Evolutionary conservation across 2,113 vertebrate species (phyloP).

Genomic region (Rhea americana): DNA sequence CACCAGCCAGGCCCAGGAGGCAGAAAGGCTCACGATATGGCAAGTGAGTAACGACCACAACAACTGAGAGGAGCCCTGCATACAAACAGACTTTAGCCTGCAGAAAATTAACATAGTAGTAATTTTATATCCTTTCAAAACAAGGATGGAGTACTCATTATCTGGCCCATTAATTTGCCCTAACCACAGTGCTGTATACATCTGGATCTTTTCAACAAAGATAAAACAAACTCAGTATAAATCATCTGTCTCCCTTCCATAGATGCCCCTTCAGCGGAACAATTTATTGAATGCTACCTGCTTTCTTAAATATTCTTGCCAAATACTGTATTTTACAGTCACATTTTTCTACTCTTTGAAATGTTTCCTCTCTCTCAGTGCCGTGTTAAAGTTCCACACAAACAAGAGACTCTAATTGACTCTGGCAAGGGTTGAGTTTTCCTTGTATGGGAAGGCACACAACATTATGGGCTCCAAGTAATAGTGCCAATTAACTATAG

Average conservation of each 20-base stretch:
- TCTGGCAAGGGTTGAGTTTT: not conserved
- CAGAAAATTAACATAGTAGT: not conserved
- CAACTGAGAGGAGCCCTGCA: not conserved
- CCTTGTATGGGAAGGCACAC: not conserved
- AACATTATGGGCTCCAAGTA: not conserved
- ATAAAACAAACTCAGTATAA: not conserved
- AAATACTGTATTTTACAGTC: not conserved
- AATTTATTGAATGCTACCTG: not conserved
- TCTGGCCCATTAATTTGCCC: not conserved
- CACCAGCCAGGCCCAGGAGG: not conserved
- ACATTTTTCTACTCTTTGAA: not conserved
- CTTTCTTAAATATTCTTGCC: not conserved
- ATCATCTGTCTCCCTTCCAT: not conserved
- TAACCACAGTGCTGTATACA: not conserved
- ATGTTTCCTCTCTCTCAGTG: not conserved
- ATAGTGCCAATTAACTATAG: rapidly evolving
- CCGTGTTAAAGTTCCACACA: not conserved
- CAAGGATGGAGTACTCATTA: not conserved
- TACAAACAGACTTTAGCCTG: not conserved
- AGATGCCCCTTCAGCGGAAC: not conserved
- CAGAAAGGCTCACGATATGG: not conserved
- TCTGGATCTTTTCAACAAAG: not conserved
- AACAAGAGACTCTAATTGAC: not conserved
- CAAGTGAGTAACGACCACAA: not conserved
- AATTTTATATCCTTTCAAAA: not conserved